Evolutionary conservation across 2,888 invertebrate genomes (phyloP), one percentile per base, ranked within the genome.

Genomic region (Pocota personata): DNA sequence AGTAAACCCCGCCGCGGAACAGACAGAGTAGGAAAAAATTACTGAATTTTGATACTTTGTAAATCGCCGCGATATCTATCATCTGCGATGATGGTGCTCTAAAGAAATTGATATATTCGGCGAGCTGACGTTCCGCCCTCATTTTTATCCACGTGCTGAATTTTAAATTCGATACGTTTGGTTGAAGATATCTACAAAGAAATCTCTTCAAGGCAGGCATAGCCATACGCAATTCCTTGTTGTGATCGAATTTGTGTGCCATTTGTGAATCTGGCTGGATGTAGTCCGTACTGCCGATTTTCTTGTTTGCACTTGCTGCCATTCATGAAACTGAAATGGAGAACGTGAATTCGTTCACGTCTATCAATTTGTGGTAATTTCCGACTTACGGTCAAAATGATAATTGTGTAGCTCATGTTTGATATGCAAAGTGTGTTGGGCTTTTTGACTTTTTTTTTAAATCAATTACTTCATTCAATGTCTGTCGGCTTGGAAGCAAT

Each of bases 131-230:
- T 72, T 50, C 50, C 35, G 73, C 19, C 71, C 55, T 72, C 40
- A 79, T 69, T 79, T 69, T 67, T 48, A 60, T 86, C 86, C 86
- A 86, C 86, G 86, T 86, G 86, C 86, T 86, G 37, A 76, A 71
- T 71, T 76, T 67, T 86, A 50, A 58, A 76, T 71, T 86, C 62
- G 69, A 86, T 80, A 66, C 60, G 60, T 69, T 21, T 8, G 21
- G n/a, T 12, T 48, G 12, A 46, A 46, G 8, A 46, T 62, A 46
- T 55, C 16, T 55, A 50, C 37, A 52, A n/a, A n/a, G 27, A 55
- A 24, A 60, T 32, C 12, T 40, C 19, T n/a, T 7, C 5, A 30
- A 43, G 16, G 64, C 58, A 62, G 48, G 69, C 10, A n/a, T n/a
- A 37, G 7, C 43, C 24, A 32, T 2, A 35, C 52, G 46, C 12